Conservation (phyloP, 2,888 invertebrate genomes). For the Syritta pipiens region DNA sequence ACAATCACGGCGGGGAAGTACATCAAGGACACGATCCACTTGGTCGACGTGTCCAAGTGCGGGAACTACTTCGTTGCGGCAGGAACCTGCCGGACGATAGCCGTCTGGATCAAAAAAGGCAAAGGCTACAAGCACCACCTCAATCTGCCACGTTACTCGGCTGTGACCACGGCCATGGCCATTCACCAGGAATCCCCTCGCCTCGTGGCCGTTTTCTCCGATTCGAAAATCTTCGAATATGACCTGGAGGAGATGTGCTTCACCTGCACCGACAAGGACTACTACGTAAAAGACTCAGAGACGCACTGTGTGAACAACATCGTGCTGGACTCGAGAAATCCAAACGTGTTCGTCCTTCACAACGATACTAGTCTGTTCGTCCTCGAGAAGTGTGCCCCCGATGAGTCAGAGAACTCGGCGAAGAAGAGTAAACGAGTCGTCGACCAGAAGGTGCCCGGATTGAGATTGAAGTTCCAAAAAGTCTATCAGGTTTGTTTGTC, state of each 20-base stretch:
- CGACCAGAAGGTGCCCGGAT: slow-evolving; percentile 12
- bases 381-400: slow-evolving; percentile 71
- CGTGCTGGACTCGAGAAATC: slow-evolving; percentile 82
- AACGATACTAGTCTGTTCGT: slow-evolving; percentile 84
- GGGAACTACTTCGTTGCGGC: slow-evolving; percentile 84
- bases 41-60: slow-evolving; percentile 80
- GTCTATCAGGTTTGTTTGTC: slow-evolving; percentile 74
- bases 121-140: slow-evolving; percentile 80
- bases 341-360: slow-evolving; percentile 85
- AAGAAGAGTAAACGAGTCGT: slow-evolving; percentile 78
- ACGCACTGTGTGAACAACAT: slow-evolving; percentile 81
- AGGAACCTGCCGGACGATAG: slow-evolving; percentile 84
- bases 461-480: slow-evolving; percentile 40
- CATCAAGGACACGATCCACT: slow-evolving; percentile 81
- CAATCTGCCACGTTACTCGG: slow-evolving; percentile 85
- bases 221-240: slow-evolving; percentile 91
- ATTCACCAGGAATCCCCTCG: slow-evolving; percentile 82
- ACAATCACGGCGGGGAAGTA: slow-evolving; percentile 77
- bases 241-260: slow-evolving; percentile 83
- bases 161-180: slow-evolving; percentile 86
- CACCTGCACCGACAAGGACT: slow-evolving; percentile 80
- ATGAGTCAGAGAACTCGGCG: slow-evolving; percentile 75
- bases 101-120: slow-evolving; percentile 82
- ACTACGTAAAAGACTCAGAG: slow-evolving; percentile 80
- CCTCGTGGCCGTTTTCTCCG: slow-evolving; percentile 87